A percentile compares a stretch with the other conserved stretches of the same genome.
Evolutionary conservation across 2,797 vertebrate species (phyloP).

Genomic region (Propithecus perrieri): DNA sequence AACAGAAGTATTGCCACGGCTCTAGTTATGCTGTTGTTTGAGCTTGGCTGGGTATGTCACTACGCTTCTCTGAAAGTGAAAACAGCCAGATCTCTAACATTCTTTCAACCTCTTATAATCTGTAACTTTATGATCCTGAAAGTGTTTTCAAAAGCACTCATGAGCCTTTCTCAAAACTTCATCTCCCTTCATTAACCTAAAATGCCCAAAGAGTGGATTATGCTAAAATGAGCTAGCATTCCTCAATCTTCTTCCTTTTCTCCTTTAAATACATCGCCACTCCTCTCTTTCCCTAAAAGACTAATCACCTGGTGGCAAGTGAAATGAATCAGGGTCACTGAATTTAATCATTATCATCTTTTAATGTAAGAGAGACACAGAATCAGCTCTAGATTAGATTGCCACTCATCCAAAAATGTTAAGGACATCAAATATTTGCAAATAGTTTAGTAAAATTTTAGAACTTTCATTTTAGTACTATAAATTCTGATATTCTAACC

Average conservation of each 20-base stretch:
- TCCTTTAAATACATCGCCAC: neutral
- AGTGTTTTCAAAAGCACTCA: conserved; percentile 37
- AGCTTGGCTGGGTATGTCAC: neutral
- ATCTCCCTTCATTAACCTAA: conserved; percentile 45
- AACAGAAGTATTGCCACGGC: neutral
- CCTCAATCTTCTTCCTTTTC: neutral
- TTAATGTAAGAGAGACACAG: neutral
- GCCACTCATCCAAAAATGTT: neutral
- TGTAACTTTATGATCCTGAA: conserved; percentile 21
- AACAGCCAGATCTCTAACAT: neutral
- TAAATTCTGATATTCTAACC: neutral
- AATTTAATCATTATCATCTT: neutral
- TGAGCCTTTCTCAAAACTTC: neutral
- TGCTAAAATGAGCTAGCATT: neutral
- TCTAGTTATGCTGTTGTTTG: neutral
- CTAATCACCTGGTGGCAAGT: neutral
- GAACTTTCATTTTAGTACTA: neutral
- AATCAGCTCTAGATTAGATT: neutral
- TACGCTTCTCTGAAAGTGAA: neutral
- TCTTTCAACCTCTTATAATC: neutral
- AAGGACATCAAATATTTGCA: neutral
- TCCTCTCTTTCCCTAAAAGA: neutral
- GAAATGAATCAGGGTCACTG: neutral
- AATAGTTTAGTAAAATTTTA: neutral
- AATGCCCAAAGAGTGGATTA: neutral